These are phyloP conservation scores for Pseudopodoces humilis DNA, from an alignment of 2,113 vertebrate species.

Conservation along the genomic window DNA sequence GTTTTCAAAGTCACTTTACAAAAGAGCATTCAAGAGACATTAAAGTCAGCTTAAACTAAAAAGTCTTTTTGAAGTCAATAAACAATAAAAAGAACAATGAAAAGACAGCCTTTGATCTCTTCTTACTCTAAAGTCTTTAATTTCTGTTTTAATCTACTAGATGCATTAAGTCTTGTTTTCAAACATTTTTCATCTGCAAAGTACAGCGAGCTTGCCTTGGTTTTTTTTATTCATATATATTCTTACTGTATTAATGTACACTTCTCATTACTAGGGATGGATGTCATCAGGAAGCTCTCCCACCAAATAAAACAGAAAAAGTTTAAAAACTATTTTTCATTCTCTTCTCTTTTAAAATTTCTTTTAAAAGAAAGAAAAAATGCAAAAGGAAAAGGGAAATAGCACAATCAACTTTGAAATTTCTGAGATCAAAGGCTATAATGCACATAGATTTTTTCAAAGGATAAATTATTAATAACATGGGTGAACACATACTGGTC, in stretches of 20 bases:
- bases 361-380: conserved; percentile 3
- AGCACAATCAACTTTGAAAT: conserved; percentile 72
- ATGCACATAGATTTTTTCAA: conserved; percentile 81
- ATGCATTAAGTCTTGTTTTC: conserved; percentile 71
- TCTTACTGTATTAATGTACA: conserved; percentile 36
- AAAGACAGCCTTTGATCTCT: conserved; percentile 80
- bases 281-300: conserved; percentile 38
- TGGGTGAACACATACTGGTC: conserved; percentile 66
- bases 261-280: conserved; percentile 50
- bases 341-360: conserved; percentile 53
- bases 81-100: conserved; percentile 86
- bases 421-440: conserved; percentile 79
- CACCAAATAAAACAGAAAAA: not conserved
- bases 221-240: conserved; percentile 59
- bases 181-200: conserved; percentile 71
- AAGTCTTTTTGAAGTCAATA: conserved; percentile 86
- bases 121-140: conserved; percentile 79
- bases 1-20: conserved; percentile 85
- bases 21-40: conserved; percentile 83
- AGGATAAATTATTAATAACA: conserved; percentile 80
- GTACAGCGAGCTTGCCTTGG: conserved; percentile 52
- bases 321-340: conserved; percentile 55
- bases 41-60: conserved; percentile 83
- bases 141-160: conserved; percentile 82
- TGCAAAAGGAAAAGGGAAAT: conserved; percentile 30